Percentiles rank a stretch among this genome's conserved stretches.
Conservation (phyloP, 2,888 invertebrate species). For the Panorpa germanica region DNA sequence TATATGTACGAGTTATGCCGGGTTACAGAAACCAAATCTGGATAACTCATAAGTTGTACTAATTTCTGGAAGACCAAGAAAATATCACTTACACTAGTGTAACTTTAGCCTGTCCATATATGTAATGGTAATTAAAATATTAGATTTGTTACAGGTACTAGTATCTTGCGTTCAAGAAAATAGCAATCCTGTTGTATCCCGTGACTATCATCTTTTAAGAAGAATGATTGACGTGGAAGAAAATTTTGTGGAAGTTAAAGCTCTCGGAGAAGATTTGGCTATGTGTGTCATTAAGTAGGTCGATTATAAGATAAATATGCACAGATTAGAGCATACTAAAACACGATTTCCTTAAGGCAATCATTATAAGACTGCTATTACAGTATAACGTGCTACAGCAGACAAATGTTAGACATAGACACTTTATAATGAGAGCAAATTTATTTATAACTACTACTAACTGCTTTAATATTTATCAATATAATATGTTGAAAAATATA, state of each 20-base stretch:
- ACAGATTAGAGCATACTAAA: neutral
- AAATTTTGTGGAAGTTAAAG: slow-evolving; percentile 76
- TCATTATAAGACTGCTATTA: too few relatives aligned
- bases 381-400: too few relatives aligned
- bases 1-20: too few relatives aligned
- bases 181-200: slow-evolving; percentile 66
- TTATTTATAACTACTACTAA: too few relatives aligned
- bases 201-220: slow-evolving; percentile 67
- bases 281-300: slow-evolving; percentile 72
- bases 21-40: too few relatives aligned
- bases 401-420: neutral
- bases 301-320: slow-evolving; percentile 1
- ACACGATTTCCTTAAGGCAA: too few relatives aligned
- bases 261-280: slow-evolving; percentile 82
- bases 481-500: too few relatives aligned
- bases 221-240: slow-evolving; percentile 80
- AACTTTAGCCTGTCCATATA: neutral
- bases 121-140: neutral
- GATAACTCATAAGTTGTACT: too few relatives aligned
- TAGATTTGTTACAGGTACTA: slow-evolving; percentile 45
- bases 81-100: neutral
- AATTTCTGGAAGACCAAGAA: neutral
- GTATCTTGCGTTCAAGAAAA: slow-evolving; percentile 83
- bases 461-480: too few relatives aligned
- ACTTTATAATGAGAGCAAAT: too few relatives aligned